phyloP scores from a whole-genome alignment of 2,888 invertebrate species.

The Cetonia aurata region DNA sequence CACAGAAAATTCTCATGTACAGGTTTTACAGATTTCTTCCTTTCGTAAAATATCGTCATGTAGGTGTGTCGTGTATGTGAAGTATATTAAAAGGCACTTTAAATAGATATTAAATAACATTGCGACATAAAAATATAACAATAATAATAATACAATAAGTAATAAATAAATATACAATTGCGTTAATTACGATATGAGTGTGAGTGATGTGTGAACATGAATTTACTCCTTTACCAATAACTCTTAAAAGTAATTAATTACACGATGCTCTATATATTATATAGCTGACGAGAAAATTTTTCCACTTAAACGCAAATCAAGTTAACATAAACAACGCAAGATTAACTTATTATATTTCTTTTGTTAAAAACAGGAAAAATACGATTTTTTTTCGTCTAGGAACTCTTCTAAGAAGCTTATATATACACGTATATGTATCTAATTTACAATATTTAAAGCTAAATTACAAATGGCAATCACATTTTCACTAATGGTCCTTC shows the following conservation, averaged over 20 bases:
- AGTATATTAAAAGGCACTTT: slow-evolving; percentile 49
- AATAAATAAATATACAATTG: slow-evolving; percentile 37
- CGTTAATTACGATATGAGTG: slow-evolving; percentile 22
- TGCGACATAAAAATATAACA: slow-evolving; percentile 38
- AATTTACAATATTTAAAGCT: slow-evolving; percentile 52
- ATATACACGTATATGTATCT: slow-evolving; percentile 29
- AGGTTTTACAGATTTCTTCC: slow-evolving; percentile 26
- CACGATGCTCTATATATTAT: too few relatives aligned
- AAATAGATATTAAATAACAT: slow-evolving; percentile 46
- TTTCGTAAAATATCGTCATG: slow-evolving; percentile 40
- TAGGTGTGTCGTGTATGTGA: slow-evolving; percentile 24
- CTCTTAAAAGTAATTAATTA: too few relatives aligned
- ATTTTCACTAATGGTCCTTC: slow-evolving; percentile 52
- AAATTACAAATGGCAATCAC: slow-evolving; percentile 50
- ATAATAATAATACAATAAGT: slow-evolving; percentile 34
- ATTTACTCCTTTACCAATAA: too few relatives aligned
- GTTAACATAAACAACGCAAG: too few relatives aligned
- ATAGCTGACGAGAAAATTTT: too few relatives aligned
- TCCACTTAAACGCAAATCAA: too few relatives aligned
- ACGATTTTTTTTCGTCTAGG: slow-evolving; percentile 10
- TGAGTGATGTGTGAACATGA: slow-evolving; percentile 26
- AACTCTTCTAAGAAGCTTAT: slow-evolving; percentile 44
- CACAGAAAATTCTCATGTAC: slow-evolving; percentile 45
- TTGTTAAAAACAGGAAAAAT: slow-evolving; percentile 13
- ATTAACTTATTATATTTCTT: neutral